phyloP scores from a whole-genome alignment of 2,113 vertebrate genomes.

The Mesembrinibis cayennensis region DNA sequence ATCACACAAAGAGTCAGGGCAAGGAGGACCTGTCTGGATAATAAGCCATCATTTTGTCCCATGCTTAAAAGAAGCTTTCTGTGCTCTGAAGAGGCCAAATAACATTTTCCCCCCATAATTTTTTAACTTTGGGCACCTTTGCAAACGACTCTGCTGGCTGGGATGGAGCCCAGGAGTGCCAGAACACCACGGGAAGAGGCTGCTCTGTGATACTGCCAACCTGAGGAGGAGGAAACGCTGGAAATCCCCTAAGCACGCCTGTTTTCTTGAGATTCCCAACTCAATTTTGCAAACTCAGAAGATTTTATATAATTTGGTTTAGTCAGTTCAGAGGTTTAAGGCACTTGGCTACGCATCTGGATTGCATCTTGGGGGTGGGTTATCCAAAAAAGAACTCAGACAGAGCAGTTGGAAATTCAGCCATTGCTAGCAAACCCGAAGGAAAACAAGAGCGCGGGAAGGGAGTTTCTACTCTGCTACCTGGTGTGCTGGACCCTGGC shows the following conservation, averaged over 20 bases:
- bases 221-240: constrained; percentile 39
- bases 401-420: background rate
- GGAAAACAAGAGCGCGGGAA: background rate
- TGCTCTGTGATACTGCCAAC: constrained; percentile 42
- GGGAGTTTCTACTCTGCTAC: background rate
- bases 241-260: constrained; percentile 60
- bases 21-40: background rate
- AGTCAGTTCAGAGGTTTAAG: constrained; percentile 43
- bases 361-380: constrained; percentile 33
- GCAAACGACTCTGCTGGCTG: constrained; percentile 41
- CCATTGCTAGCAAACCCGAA: background rate
- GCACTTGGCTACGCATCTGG: constrained; percentile 44
- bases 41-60: background rate
- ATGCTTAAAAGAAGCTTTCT: background rate
- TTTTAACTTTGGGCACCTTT: constrained; percentile 35
- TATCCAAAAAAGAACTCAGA: constrained; percentile 6
- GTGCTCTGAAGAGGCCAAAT: background rate
- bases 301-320: constrained; percentile 44
- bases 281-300: constrained; percentile 53
- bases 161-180: background rate
- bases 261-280: constrained; percentile 28
- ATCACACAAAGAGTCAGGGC: background rate
- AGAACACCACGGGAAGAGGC: constrained; percentile 43
- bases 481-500: background rate
- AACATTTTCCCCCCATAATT: background rate